phyloP scores from a whole-genome alignment of 2,888 invertebrate species.

The Parnassius apollo region DNA sequence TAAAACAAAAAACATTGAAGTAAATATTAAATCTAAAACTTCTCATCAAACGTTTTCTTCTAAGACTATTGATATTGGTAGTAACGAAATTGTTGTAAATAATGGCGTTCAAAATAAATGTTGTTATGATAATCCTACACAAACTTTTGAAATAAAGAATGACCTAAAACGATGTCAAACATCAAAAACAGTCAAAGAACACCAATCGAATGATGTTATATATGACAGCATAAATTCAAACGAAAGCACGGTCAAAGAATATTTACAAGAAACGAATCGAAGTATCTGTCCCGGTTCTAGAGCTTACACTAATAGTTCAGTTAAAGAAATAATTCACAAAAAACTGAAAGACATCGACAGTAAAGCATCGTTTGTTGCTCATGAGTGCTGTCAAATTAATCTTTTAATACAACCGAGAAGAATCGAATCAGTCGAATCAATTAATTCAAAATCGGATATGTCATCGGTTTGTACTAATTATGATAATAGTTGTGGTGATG shows the following conservation, averaged over 20 bases:
- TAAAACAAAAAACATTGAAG: too few species aligned
- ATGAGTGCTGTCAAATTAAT: background rate
- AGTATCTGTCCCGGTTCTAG: background rate
- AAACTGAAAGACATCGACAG: background rate
- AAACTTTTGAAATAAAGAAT: too few species aligned
- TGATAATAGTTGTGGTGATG: background rate
- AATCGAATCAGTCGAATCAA: background rate
- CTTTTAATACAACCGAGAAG: background rate
- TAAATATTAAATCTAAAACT: too few species aligned
- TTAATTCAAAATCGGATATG: background rate
- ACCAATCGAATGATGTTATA: too few species aligned
- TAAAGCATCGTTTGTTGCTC: background rate
- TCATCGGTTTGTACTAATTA: background rate
- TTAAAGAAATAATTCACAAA: background rate
- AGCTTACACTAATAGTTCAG: background rate
- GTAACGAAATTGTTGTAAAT: too few species aligned
- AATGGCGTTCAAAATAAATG: too few species aligned
- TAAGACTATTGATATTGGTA: too few species aligned
- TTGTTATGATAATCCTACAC: too few species aligned
- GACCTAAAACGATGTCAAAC: too few species aligned
- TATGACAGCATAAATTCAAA: too few species aligned
- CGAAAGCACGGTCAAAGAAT: background rate
- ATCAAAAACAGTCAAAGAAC: too few species aligned
- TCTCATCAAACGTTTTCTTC: too few species aligned
- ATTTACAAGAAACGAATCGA: background rate